Conservation (phyloP, 2,888 invertebrate genomes). For the Nemapogon koenigi region DNA sequence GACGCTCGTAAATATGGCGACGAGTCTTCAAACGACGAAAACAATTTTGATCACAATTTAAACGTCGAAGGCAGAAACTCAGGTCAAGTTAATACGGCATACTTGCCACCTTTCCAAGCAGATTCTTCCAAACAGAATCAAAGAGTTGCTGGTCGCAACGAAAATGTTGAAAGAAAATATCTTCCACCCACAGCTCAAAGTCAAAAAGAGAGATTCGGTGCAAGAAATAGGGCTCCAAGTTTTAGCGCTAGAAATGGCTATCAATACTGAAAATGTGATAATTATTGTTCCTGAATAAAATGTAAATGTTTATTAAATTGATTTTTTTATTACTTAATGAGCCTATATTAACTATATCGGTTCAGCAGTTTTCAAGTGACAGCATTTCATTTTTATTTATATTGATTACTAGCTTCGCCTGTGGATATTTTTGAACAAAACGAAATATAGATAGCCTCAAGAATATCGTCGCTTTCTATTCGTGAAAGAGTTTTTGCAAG, state of each 20-base stretch:
- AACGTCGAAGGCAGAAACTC: not conserved
- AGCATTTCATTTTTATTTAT: no score
- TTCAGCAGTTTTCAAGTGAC: no score
- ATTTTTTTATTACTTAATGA: not conserved
- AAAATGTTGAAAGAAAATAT: slow-evolving; percentile 3
- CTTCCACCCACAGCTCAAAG: slow-evolving; percentile 2
- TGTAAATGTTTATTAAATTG: slow-evolving; percentile 3
- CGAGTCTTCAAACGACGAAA: slow-evolving; percentile 13
- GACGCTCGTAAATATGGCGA: slow-evolving; percentile 35
- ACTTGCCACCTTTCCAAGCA: slow-evolving; percentile 31
- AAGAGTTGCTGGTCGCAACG: slow-evolving; percentile 1
- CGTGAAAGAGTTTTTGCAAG: no score
- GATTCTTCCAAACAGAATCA: slow-evolving; percentile 19
- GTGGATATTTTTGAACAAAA: no score
- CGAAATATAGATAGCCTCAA: no score
- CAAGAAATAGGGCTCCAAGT: slow-evolving; percentile 16
- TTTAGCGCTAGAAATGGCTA: slow-evolving; percentile 33
- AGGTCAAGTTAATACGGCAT: slow-evolving; percentile 22
- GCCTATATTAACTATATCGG: no score
- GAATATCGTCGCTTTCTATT: no score
- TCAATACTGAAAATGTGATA: slow-evolving; percentile 22
- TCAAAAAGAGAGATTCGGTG: no score
- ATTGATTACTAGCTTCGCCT: no score
- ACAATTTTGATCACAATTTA: not conserved
- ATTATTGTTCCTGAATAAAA: slow-evolving; percentile 1